Evolutionary conservation across 1,140 invertebrate genomes (phyloP).

Genomic region (Eupristina koningsbergeri): DNA sequence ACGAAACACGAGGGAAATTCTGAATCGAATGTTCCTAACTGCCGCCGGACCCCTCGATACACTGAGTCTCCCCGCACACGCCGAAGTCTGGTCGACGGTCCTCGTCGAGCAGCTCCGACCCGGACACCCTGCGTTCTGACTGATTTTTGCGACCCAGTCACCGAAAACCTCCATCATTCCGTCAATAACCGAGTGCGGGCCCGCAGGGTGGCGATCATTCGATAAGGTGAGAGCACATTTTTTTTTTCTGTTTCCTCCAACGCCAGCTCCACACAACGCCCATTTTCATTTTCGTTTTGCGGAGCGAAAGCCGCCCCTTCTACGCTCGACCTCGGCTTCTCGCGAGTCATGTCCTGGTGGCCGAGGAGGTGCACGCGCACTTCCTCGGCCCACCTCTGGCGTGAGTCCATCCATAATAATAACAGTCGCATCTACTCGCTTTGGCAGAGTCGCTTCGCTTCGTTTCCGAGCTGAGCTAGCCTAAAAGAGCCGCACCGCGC

Average conservation of each 20-base stretch:
- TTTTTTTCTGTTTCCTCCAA: no score
- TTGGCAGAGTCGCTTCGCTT: no score
- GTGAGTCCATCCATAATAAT: no score
- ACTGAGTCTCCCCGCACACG: not conserved
- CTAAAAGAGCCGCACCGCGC: no score
- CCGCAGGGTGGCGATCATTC: slow-evolving; percentile 73
- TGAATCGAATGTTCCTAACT: slow-evolving; percentile 41
- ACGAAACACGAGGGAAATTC: not conserved
- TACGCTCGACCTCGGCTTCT: not conserved
- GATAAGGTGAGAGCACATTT: slow-evolving; percentile 68
- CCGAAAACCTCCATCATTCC: slow-evolving; percentile 74
- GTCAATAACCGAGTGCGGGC: slow-evolving; percentile 72
- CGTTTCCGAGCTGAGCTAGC: no score
- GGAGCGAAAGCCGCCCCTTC: not conserved
- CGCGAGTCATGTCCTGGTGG: no score
- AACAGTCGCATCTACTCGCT: no score
- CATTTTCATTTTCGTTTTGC: not conserved
- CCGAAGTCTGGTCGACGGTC: slow-evolving; percentile 25
- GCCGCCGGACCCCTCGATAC: slow-evolving; percentile 10
- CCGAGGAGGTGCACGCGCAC: no score
- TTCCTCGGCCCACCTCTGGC: no score
- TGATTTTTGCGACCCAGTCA: slow-evolving; percentile 73
- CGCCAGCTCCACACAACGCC: not conserved
- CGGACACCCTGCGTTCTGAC: slow-evolving; percentile 62
- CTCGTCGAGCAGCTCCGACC: slow-evolving; percentile 22